These are phyloP conservation scores for Caerostris darwini DNA, from an alignment of 1,140 invertebrate genomes.

Conservation along the genomic window DNA sequence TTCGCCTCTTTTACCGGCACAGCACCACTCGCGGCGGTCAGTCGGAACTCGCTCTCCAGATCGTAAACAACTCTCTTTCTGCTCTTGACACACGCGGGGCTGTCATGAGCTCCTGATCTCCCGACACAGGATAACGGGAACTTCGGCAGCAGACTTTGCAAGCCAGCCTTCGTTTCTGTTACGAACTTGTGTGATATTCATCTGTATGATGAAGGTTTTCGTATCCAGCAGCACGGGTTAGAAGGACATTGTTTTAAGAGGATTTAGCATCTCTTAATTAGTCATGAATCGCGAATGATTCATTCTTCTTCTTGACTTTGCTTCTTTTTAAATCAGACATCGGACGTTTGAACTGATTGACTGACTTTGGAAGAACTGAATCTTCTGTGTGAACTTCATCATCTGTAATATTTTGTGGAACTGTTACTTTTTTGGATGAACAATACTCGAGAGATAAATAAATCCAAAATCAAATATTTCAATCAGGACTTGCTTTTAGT, in stretches of 20 bases:
- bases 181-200: background rate
- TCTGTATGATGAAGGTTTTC: background rate
- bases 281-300: background rate
- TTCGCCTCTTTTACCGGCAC: constrained; percentile 64
- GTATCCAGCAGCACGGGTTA: background rate
- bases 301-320: too few relatives aligned
- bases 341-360: background rate
- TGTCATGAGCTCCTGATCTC: background rate
- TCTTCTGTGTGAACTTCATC: background rate
- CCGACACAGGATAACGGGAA: background rate
- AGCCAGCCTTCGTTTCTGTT: too few relatives aligned
- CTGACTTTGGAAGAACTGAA: background rate
- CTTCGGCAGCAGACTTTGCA: too few relatives aligned
- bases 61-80: constrained; percentile 40
- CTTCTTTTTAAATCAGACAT: too few relatives aligned
- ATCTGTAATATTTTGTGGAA: background rate
- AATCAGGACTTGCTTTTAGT: background rate
- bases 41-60: constrained; percentile 32
- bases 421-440: background rate
- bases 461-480: too few relatives aligned
- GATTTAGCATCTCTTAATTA: background rate
- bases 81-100: background rate
- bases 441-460: background rate
- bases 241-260: background rate
- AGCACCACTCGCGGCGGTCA: constrained; percentile 56